phyloP scores from a whole-genome alignment of 2,113 vertebrate genomes.

The Gambusia affinis region DNA sequence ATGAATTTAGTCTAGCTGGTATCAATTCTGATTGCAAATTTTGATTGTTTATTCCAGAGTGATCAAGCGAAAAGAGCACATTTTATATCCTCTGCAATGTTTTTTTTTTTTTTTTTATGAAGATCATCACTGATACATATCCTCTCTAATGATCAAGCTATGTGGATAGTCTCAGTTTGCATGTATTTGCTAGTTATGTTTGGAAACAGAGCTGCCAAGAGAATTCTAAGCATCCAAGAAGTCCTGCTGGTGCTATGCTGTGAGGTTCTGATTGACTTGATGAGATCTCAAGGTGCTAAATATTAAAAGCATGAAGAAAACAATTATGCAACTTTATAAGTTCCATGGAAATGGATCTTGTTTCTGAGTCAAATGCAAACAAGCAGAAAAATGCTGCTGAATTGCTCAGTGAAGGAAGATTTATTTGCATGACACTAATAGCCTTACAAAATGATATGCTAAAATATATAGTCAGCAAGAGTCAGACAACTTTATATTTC shows the following conservation, averaged over 20 bases:
- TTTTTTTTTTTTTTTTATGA: too few species aligned
- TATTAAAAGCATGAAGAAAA: neutral
- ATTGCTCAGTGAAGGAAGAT: slow-evolving; percentile 1
- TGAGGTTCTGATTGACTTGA: slow-evolving; percentile 25
- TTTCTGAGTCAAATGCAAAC: slow-evolving; percentile 16
- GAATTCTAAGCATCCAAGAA: slow-evolving; percentile 32
- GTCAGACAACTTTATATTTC: neutral
- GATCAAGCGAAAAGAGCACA: too few species aligned
- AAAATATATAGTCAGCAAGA: neutral
- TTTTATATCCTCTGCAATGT: too few species aligned
- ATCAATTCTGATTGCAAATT: too few species aligned
- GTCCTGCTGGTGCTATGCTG: slow-evolving; percentile 17
- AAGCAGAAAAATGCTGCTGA: slow-evolving; percentile 15
- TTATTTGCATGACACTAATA: slow-evolving; percentile 4
- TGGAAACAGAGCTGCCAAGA: too few species aligned
- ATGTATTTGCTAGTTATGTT: too few species aligned
- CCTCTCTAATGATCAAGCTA: too few species aligned
- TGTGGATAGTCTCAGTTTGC: too few species aligned
- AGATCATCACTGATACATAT: too few species aligned
- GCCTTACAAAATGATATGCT: neutral
- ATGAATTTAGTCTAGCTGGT: too few species aligned
- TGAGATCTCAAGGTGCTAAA: slow-evolving; percentile 33
- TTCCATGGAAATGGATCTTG: slow-evolving; percentile 14
- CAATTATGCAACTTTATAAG: slow-evolving; percentile 1
- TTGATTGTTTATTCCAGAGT: too few species aligned